Conservation (phyloP, 2,113 vertebrate species). For the Glaucidium brasilianum region DNA sequence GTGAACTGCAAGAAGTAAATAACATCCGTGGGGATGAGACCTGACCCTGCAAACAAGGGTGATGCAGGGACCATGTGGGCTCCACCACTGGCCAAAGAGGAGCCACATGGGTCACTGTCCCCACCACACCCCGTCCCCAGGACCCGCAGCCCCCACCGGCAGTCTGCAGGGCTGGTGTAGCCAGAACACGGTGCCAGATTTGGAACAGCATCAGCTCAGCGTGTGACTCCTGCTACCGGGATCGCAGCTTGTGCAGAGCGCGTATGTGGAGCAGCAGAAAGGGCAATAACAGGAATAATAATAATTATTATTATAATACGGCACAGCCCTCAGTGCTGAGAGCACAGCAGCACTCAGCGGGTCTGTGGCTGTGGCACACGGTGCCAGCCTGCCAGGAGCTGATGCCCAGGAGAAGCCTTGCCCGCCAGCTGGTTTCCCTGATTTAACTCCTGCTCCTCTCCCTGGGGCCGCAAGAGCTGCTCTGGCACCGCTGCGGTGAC, state of each 20-base stretch:
- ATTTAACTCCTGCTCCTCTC: not conserved
- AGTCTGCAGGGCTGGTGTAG: not conserved
- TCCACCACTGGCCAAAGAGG: not conserved
- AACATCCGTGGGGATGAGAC: not conserved
- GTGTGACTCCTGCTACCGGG: not conserved
- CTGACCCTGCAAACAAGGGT: too few species aligned
- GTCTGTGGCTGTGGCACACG: not conserved
- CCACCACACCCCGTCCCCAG: not conserved
- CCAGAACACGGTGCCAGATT: not conserved
- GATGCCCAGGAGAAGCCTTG: not conserved
- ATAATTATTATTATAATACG: too few species aligned
- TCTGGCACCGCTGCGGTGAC: not conserved
- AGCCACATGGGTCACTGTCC: accelerated
- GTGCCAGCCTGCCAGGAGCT: not conserved
- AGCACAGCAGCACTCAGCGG: not conserved
- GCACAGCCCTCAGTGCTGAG: not conserved
- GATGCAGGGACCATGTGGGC: not conserved
- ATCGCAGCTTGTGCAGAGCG: not conserved
- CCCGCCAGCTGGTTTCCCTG: not conserved
- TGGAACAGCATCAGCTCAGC: not conserved
- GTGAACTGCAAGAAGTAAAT: not conserved
- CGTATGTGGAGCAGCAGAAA: not conserved
- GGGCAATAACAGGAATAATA: too few species aligned
- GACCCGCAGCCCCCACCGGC: not conserved
- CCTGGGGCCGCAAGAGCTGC: not conserved